Conservation (phyloP, 2,888 invertebrate species). For the Eudemis profundana region DNA sequence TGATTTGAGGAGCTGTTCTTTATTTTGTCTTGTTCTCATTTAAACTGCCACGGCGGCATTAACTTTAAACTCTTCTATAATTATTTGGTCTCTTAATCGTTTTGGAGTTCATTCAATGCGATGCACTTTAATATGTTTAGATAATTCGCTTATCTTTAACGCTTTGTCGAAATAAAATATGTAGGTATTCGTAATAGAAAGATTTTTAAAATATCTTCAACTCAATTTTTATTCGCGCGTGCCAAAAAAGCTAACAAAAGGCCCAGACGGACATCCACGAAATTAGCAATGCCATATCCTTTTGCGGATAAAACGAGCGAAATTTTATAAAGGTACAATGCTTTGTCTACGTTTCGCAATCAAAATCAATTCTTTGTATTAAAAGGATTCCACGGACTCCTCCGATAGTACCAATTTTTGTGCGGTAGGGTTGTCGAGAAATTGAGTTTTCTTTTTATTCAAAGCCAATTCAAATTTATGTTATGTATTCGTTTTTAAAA, state of each 20-base stretch:
- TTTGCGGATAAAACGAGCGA: constrained; percentile 48
- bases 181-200: constrained; percentile 1
- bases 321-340: constrained; percentile 64
- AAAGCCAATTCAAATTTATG: constrained; percentile 5
- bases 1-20: constrained; percentile 12
- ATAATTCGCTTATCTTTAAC: neutral
- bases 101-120: no score
- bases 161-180: neutral
- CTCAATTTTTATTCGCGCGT: constrained; percentile 18
- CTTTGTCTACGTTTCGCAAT: constrained; percentile 63
- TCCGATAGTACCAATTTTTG: constrained; percentile 59
- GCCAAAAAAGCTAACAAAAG: constrained; percentile 33
- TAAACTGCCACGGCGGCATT: neutral
- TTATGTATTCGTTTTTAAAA: neutral
- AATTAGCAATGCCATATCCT: constrained; percentile 44
- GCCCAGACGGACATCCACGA: constrained; percentile 34
- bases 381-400: constrained; percentile 61
- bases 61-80: neutral
- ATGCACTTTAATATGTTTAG: no score
- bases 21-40: neutral
- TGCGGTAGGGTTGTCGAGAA: constrained; percentile 53
- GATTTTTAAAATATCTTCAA: constrained; percentile 15
- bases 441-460: neutral
- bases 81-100: no score
- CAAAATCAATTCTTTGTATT: constrained; percentile 69